Base-by-base conservation (phyloP, 2,113 vertebrate species). In the Artemisiospiza belli region DNA sequence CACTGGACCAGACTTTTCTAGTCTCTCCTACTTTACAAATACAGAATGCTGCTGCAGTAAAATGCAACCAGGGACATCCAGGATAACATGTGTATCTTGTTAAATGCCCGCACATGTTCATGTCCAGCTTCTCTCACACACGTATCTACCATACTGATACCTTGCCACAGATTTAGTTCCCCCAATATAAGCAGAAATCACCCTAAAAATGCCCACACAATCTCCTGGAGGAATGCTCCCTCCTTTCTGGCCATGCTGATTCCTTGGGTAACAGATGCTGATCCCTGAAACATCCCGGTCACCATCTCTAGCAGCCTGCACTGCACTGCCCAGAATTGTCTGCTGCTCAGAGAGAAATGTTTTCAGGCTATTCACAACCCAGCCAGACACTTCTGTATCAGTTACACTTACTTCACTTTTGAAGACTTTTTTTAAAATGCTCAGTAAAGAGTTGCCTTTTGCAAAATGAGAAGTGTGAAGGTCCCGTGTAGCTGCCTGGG, bases 381-480 rank as follows among this genome's bases (percentile, higher is more conserved):
- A 94, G 30, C 8, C 69, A 90, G 55, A 63, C 55, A 25, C 64
- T 77, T 74, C 72, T 67, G 20, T 43, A 81, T 58, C 85, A 62
- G 51, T 74, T 90, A 58, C 7, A 81, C 16, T 85, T 3, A 0
- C 75, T 83, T 70, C 86, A 81, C 72, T 83, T 81, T 86, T 51
- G 57, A 83, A 57, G 68, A 11, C 15, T 80, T 73, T 58, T 58
- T 89, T 47, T 3, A 0, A 78, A 77, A 83, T 16, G 72, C 68
- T 77, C 6, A 0, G 49, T 77, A 78, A 89, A 75, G 43, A 87
- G 64, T 0, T 90, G 67, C 37, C 27, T 92, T 83, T 83, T 59
- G 68, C 70, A 78, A 78, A 93, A 67, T 3, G 68, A 51, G 55
- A 94, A n/a, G 90, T 89, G 89, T 84, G 92, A 94, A 83, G 79